Percentiles rank a stretch among this genome's conserved stretches.
Evolutionary conservation across 2,888 invertebrate genomes (phyloP).

Genomic region (Platynereis dumerilii): DNA sequence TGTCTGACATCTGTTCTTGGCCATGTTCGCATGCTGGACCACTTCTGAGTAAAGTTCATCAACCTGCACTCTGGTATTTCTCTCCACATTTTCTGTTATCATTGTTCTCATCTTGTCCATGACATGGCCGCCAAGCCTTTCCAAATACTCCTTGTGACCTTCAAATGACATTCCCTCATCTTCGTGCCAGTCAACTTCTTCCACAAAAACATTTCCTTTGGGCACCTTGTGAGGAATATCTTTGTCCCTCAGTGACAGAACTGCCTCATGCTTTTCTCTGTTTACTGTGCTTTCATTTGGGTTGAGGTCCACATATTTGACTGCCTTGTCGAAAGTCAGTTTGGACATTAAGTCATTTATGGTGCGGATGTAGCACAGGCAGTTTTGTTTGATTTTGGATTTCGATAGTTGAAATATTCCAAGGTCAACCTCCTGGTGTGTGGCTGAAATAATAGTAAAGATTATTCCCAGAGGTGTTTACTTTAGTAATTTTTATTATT

Average conservation of each 20-base stretch:
- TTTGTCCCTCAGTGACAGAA: constrained; percentile 41
- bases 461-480: no score
- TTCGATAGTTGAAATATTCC: not conserved
- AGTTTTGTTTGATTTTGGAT: not conserved
- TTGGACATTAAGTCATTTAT: constrained; percentile 21
- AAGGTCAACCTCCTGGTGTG: not conserved
- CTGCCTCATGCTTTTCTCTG: constrained; percentile 40
- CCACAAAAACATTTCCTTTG: constrained; percentile 24
- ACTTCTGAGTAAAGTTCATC: constrained; percentile 47
- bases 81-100: constrained; percentile 41
- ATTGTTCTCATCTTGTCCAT: constrained; percentile 39
- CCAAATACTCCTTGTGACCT: constrained; percentile 44
- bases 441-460: not conserved
- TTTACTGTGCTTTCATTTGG: constrained; percentile 32
- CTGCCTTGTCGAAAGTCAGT: constrained; percentile 28
- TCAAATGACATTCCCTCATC: constrained; percentile 42
- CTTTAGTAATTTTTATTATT: no score
- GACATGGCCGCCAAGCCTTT: constrained; percentile 42
- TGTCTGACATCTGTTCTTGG: constrained; percentile 32
- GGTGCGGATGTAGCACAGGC: constrained; percentile 24
- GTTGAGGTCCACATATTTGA: constrained; percentile 43
- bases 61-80: constrained; percentile 29
- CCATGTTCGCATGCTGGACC: constrained; percentile 43
- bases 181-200: constrained; percentile 42
- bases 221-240: constrained; percentile 29